Evolutionary conservation across 2,888 invertebrate genomes (phyloP), one percentile per base, ranked within the genome.

Genomic region (Rhamnusium bicolor): DNA sequence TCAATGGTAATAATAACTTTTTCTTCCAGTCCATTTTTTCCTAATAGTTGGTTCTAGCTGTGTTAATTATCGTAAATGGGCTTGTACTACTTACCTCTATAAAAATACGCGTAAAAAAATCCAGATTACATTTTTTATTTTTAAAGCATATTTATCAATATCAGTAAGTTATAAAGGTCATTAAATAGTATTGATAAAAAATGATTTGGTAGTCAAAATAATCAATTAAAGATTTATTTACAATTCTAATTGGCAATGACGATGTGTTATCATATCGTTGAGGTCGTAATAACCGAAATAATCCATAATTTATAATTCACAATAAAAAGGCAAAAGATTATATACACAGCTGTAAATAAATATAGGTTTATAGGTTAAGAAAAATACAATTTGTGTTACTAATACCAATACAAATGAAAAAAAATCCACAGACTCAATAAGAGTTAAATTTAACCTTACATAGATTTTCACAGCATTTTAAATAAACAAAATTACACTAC

Each of bases 161-260:
- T 29, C 56, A 53, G 12, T n/a, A 2, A 24, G 62, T 47, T 47
- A 27, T 24, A 65, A 16, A 65, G 63, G 51, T 51, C 32, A 51
- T 8, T 29, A 16, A 21, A 21, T 49, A 14, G 47, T 58, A 29
- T 8, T 21, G 63, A 65, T 49, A 65, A 49, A 63, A 21, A 46
- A 62, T 49, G 24, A 51, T 14, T 18, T n/a, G 16, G 29, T 51
- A 65, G 63, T 51, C 63, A 65, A 65, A 65, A 65, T 65, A 65
- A 21, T 62, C 19, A 24, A 62, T 19, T 46, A 62, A 27, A 29
- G 14, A 27, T 16, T 56, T 29, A 19, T 53, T 24, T 40, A 40
- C 40, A n/a, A 40, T 40, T 40, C 40, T n/a, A 10, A 40, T 12
- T 32, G 32, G 32, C 32, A 12, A 12, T 32, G 32, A 6, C 32